These are phyloP conservation scores for Cryptophagus acutangulus DNA, from an alignment of 2,888 invertebrate genomes.

Conservation along the genomic window DNA sequence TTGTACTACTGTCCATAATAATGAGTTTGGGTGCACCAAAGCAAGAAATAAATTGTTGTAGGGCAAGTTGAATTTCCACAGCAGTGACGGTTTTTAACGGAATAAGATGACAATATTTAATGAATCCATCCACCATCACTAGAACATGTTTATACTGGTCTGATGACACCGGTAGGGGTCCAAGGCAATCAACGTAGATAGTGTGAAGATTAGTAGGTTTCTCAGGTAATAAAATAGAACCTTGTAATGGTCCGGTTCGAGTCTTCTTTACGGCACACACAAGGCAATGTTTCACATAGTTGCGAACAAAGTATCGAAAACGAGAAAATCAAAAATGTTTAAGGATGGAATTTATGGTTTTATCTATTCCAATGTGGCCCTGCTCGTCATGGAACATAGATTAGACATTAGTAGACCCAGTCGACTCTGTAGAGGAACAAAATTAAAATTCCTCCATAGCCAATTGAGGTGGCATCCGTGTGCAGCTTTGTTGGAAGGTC, in stretches of 20 bases:
- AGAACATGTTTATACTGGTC: conserved; percentile 11
- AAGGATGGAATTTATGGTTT: conserved; percentile 32
- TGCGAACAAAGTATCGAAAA: conserved; percentile 19
- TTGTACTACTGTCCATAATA: conserved; percentile 10
- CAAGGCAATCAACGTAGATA: conserved; percentile 25
- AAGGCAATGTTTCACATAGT: conserved; percentile 26
- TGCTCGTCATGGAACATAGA: conserved; percentile 38
- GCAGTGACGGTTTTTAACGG: conserved; percentile 16
- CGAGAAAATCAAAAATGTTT: conserved; percentile 23
- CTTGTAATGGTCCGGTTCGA: conserved; percentile 18
- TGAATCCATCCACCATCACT: conserved; percentile 13
- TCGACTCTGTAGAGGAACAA: conserved; percentile 35
- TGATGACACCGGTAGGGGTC: conserved; percentile 22
- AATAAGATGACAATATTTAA: conserved; percentile 18
- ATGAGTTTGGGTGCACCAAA: conserved; percentile 23
- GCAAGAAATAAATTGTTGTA: conserved; percentile 15
- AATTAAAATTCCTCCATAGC: conserved; percentile 29
- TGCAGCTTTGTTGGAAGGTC: conserved; percentile 27
- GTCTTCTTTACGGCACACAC: conserved; percentile 13
- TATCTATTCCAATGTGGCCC: conserved; percentile 39
- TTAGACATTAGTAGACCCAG: conserved; percentile 16
- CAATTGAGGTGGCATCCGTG: conserved; percentile 28
- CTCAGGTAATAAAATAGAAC: conserved; percentile 14
- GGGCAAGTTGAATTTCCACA: conserved; percentile 20
- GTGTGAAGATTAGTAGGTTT: conserved; percentile 12